phyloP scores from a whole-genome alignment of 2,113 vertebrate genomes.

The Aldabrachelys gigantea region DNA sequence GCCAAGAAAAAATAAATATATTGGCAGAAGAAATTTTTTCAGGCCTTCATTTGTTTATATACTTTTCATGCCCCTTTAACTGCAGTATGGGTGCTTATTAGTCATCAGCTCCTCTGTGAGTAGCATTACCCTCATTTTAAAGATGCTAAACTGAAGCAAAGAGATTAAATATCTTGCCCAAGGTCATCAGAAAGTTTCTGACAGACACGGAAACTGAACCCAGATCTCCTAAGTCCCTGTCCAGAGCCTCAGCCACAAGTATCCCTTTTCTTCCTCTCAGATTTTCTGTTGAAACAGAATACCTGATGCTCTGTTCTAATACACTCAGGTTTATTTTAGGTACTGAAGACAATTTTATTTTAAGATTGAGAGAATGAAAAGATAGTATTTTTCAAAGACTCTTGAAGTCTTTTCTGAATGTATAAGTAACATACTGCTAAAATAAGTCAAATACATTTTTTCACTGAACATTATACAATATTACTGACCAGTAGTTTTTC shows the following conservation, averaged over 20 bases:
- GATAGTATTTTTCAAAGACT: background rate
- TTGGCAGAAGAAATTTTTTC: background rate
- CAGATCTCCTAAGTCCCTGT: background rate
- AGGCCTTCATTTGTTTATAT: background rate
- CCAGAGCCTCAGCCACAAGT: background rate
- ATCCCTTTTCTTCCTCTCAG: background rate
- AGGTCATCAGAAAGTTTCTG: background rate
- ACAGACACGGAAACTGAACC: background rate
- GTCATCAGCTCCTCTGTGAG: fast-evolving
- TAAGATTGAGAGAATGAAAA: background rate
- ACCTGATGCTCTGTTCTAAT: background rate
- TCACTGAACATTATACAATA: background rate
- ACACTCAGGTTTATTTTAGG: background rate
- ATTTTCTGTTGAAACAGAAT: background rate
- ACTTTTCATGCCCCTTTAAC: background rate
- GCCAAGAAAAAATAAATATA: slow-evolving; percentile 38
- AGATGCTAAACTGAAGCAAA: background rate
- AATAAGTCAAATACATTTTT: background rate
- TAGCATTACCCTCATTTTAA: background rate
- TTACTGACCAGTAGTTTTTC: background rate
- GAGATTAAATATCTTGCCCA: fast-evolving
- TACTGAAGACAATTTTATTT: background rate
- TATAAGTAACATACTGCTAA: background rate
- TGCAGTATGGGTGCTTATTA: background rate
- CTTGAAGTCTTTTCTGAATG: background rate